A percentile compares a stretch with the other conserved stretches of the same genome.
phyloP scores from a whole-genome alignment of 2,888 invertebrate species.

The Drosophila phalerata region DNA sequence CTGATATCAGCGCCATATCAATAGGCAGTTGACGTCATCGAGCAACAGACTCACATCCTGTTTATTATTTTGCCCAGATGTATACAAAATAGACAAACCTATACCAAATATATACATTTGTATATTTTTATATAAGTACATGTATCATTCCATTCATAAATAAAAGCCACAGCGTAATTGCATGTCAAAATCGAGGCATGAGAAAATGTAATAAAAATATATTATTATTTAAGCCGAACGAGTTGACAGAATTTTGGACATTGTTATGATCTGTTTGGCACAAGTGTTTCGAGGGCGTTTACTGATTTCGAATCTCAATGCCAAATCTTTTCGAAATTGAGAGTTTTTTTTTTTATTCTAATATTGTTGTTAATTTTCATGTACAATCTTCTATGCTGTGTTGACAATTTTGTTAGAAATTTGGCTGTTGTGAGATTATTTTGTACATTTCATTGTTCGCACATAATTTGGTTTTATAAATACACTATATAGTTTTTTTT shows the following conservation, averaged over 20 bases:
- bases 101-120: slow-evolving; percentile 13
- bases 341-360: slow-evolving; percentile 18
- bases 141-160: slow-evolving; percentile 73
- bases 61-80: slow-evolving; percentile 64
- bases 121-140: slow-evolving; percentile 16
- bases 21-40: slow-evolving; percentile 60
- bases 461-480: slow-evolving; percentile 64
- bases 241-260: slow-evolving; percentile 65
- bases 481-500: slow-evolving; percentile 31
- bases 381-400: slow-evolving; percentile 31
- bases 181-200: slow-evolving; percentile 39
- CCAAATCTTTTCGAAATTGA: slow-evolving; percentile 35
- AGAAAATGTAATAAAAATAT: slow-evolving; percentile 64
- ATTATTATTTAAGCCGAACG: slow-evolving; percentile 33
- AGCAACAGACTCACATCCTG: slow-evolving; percentile 63
- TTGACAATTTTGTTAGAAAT: slow-evolving; percentile 43
- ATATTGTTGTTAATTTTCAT: slow-evolving; percentile 31
- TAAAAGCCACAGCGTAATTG: slow-evolving; percentile 56
- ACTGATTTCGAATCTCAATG: slow-evolving; percentile 35
- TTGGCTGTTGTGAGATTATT: slow-evolving; percentile 16
- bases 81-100: slow-evolving; percentile 36
- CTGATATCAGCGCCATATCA: slow-evolving; percentile 30
- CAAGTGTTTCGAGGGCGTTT: slow-evolving; percentile 58
- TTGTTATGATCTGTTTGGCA: slow-evolving; percentile 65
- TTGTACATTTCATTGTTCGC: slow-evolving; percentile 46